Evolutionary conservation across 2,888 invertebrate species (phyloP), one percentile per base, ranked within the genome.

Genomic region (Eristalis tenax): DNA sequence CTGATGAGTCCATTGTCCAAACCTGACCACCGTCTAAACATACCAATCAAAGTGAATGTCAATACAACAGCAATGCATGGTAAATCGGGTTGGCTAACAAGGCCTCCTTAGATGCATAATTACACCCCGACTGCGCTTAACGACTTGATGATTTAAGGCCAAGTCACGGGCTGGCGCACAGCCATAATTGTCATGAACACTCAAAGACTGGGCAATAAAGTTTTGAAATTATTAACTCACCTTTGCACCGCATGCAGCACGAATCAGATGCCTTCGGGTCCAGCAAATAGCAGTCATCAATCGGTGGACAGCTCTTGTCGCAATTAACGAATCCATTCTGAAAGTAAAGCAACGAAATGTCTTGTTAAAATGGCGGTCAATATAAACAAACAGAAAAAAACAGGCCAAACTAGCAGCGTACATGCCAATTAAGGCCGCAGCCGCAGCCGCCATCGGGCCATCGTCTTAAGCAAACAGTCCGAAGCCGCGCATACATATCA

Each of bases 321-420:
- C 98, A 98, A 93, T 97, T 96, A 71, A 98, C 97, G 92, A 96
- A 97, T 70, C 97, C 97, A 94, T 97, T 96, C 97, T 98, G 95
- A 15, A 95, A 94, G 89, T 88, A 91, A 59, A 59, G 89, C 89
- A 83, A 74, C 86, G 80, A 83, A 61, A 28, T 63, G 28, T 40
- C 32, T 22, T 35, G 10, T 23, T 2, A 57, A 38, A 28, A 81
- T 77, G 81, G 79, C 61, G 61, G 68, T 28, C 50, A 59, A 23
- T 32, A 22, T 10, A 57, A 63, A 61, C 15, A 69, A 64, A 69
- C 18, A 43, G 59, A 57, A 83, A 88, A 57, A 38, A 73, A 61
- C 32, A 26, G 13, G 32, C 32, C 32, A 8, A 32, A 32, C 71
- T 68, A 75, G 64, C 86, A 75, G 65, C 66, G 23, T 23, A 56